Evolutionary conservation across 37 sponge, comb jelly and placozoan genomes (phyloP).

Genomic region (Axinella damicornis): DNA sequence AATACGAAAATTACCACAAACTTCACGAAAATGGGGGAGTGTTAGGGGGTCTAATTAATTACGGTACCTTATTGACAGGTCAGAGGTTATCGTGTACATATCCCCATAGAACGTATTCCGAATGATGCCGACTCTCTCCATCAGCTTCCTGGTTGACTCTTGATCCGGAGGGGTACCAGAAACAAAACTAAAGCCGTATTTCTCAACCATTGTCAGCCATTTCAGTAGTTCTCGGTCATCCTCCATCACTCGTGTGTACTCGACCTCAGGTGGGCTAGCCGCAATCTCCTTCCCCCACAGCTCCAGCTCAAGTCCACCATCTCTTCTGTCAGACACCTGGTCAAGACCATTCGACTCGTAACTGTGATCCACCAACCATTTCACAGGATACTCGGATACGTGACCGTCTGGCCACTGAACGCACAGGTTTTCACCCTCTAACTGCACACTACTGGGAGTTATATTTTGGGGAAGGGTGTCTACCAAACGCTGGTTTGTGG

Average conservation of each 20-base stretch:
- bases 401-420: constrained; percentile 43
- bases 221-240: constrained; percentile 10
- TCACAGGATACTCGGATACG: background rate
- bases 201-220: background rate
- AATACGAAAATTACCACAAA: no score
- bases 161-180: background rate
- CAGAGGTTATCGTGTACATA: background rate
- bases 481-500: constrained; percentile 24
- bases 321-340: no score
- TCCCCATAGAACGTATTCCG: constrained; percentile 35
- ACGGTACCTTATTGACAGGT: no score
- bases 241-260: background rate
- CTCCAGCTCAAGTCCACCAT: background rate
- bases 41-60: no score
- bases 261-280: background rate
- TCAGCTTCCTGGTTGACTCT: background rate
- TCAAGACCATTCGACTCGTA: background rate
- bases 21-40: no score
- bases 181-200: constrained; percentile 30
- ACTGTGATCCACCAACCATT: constrained; percentile 12
- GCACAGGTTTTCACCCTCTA: background rate
- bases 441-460: background rate
- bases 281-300: constrained; percentile 12
- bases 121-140: constrained; percentile 17
- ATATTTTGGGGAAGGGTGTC: constrained; percentile 9